Evolutionary conservation across 1,140 invertebrate genomes (phyloP).

Genomic region (Drosophila ercepeae): DNA sequence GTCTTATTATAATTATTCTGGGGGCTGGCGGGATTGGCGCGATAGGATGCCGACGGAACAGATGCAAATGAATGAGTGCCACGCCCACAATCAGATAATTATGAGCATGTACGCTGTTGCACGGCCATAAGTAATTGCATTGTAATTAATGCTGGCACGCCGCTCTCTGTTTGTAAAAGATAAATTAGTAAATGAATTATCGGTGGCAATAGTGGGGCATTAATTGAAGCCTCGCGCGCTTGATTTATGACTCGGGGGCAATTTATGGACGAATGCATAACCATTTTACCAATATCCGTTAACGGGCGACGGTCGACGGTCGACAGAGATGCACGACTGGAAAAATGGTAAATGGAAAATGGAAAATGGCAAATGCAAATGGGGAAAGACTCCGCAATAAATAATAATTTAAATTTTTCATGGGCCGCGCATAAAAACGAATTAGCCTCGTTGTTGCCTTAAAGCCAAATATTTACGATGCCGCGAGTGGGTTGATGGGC

Average conservation of each 20-base stretch:
- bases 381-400: constrained; percentile 66
- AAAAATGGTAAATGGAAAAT: constrained; percentile 8
- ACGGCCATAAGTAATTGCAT: constrained; percentile 69
- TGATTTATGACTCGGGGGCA: constrained; percentile 65
- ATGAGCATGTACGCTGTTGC: constrained; percentile 46
- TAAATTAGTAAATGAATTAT: constrained; percentile 81
- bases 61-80: constrained; percentile 56
- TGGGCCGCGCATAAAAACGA: constrained; percentile 61
- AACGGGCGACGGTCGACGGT: not conserved
- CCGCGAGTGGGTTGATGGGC: too few species aligned
- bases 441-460: constrained; percentile 61
- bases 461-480: constrained; percentile 61
- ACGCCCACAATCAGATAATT: constrained; percentile 62
- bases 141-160: constrained; percentile 73
- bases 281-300: constrained; percentile 61
- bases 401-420: constrained; percentile 78
- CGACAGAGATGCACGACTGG: constrained; percentile 18
- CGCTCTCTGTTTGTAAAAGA: constrained; percentile 54
- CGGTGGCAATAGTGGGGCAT: constrained; percentile 72
- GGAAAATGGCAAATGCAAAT: constrained; percentile 45
- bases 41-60: constrained; percentile 2
- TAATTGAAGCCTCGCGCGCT: constrained; percentile 72
- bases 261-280: constrained; percentile 68
- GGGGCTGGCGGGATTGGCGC: not conserved
- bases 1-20: not conserved